Conservation (phyloP, 30 jellyfish, hydroid and myxozoan genomes). For the Mastigias papua region DNA sequence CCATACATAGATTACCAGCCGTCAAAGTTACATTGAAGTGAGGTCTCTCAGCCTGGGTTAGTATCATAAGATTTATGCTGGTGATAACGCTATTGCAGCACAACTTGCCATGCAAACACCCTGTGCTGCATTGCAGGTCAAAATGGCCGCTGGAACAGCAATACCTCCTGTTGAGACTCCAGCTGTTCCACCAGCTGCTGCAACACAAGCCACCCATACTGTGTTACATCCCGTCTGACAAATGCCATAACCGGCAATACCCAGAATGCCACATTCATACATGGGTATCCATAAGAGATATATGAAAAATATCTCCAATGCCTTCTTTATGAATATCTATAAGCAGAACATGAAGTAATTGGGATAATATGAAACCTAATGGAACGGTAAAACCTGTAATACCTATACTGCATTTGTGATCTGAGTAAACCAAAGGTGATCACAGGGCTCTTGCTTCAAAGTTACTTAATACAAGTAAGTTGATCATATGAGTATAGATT, state of each 20-base stretch:
- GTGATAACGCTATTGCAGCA: conserved; percentile 24
- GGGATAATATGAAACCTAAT: no score
- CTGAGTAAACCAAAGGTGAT: no score
- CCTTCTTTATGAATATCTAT: no score
- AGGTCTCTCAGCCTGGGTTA: neutral
- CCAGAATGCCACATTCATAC: conserved; percentile 4
- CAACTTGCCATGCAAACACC: conserved; percentile 54
- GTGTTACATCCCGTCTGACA: conserved; percentile 62
- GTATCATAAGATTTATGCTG: neutral
- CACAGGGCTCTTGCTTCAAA: no score
- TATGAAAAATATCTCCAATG: neutral
- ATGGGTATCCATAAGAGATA: neutral
- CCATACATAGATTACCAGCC: no score
- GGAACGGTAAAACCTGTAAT: no score
- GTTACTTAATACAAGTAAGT: no score
- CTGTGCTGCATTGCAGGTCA: conserved; percentile 58
- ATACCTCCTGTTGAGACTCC: conserved; percentile 55
- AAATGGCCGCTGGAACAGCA: conserved; percentile 55
- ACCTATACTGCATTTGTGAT: no score
- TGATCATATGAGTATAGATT: no score
- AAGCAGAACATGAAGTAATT: no score
- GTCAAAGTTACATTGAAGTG: no score
- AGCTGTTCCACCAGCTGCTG: conserved; percentile 60
- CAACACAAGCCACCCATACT: conserved; percentile 52
- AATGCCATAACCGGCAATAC: conserved; percentile 27